These are phyloP conservation scores for Equus przewalskii DNA, from an alignment of 2,113 vertebrate genomes.

Conservation along the genomic window DNA sequence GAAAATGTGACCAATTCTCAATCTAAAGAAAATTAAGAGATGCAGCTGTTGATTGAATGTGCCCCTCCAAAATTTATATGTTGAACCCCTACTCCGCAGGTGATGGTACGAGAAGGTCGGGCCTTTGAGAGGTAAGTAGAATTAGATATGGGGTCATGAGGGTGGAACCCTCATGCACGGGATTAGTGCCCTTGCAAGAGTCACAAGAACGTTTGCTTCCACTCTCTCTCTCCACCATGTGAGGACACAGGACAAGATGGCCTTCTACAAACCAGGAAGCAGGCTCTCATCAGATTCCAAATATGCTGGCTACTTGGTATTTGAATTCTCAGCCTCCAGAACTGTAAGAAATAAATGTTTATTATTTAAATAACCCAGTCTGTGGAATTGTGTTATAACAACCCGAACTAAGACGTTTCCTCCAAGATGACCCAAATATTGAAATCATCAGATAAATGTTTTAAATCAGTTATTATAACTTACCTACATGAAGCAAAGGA, in stretches of 20 bases:
- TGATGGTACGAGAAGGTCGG: background rate
- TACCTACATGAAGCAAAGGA: background rate
- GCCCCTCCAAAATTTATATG: background rate
- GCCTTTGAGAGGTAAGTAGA: background rate
- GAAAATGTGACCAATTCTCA: background rate
- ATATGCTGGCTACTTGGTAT: background rate
- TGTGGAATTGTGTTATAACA: background rate
- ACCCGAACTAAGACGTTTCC: background rate
- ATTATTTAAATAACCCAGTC: background rate
- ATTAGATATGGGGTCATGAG: background rate
- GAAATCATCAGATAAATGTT: background rate
- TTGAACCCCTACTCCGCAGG: background rate
- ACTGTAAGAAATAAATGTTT: background rate
- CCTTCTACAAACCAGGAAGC: background rate
- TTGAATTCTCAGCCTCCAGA: background rate
- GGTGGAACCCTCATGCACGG: background rate
- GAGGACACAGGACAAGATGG: background rate
- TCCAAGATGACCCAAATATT: background rate
- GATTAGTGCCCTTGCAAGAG: background rate
- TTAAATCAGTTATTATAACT: background rate
- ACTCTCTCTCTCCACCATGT: background rate
- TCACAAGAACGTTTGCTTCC: background rate
- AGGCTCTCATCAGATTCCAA: background rate
- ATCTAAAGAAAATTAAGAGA: background rate
- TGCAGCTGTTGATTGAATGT: background rate